A percentile compares a stretch with the other conserved stretches of the same genome.
Evolutionary conservation across 2,888 invertebrate genomes (phyloP).

Genomic region (Stenodera caucasica): DNA sequence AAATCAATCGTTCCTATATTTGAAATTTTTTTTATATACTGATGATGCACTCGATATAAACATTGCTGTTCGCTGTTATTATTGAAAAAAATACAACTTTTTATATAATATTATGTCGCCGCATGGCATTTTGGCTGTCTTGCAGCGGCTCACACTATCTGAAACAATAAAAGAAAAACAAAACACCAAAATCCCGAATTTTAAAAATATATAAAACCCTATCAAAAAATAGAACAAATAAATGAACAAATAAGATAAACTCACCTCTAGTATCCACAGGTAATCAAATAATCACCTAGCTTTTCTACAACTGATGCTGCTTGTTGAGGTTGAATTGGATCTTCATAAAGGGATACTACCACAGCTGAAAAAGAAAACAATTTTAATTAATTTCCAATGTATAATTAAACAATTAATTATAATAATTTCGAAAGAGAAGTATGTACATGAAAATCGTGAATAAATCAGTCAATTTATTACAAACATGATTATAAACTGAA

Average conservation of each 20-base stretch:
- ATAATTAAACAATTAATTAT: not conserved
- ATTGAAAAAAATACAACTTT: slow-evolving; percentile 53
- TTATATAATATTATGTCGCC: slow-evolving; percentile 50
- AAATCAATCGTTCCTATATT: slow-evolving; percentile 44
- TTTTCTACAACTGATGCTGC: slow-evolving; percentile 96
- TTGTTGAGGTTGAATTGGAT: slow-evolving; percentile 95
- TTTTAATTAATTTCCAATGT: not conserved
- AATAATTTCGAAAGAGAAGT: too few relatives aligned
- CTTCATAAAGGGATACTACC: slow-evolving; percentile 93
- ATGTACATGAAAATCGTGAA: not conserved
- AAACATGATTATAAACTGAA: not conserved
- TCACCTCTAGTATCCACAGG: slow-evolving; percentile 91
- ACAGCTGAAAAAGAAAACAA: slow-evolving; percentile 69
- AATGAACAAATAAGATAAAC: slow-evolving; percentile 25
- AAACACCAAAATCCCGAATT: slow-evolving; percentile 2
- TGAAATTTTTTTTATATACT: slow-evolving; percentile 41
- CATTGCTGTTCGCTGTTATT: slow-evolving; percentile 56
- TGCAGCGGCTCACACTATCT: slow-evolving; percentile 55
- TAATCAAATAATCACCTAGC: slow-evolving; percentile 95
- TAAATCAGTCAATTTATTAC: not conserved
- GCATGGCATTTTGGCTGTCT: slow-evolving; percentile 53
- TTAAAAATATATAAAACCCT: not conserved
- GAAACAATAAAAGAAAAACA: slow-evolving; percentile 45
- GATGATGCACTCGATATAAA: slow-evolving; percentile 53
- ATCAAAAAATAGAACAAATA: not conserved